Conservation (phyloP, 1,140 invertebrate species). For the Euglossa dilemma region DNA sequence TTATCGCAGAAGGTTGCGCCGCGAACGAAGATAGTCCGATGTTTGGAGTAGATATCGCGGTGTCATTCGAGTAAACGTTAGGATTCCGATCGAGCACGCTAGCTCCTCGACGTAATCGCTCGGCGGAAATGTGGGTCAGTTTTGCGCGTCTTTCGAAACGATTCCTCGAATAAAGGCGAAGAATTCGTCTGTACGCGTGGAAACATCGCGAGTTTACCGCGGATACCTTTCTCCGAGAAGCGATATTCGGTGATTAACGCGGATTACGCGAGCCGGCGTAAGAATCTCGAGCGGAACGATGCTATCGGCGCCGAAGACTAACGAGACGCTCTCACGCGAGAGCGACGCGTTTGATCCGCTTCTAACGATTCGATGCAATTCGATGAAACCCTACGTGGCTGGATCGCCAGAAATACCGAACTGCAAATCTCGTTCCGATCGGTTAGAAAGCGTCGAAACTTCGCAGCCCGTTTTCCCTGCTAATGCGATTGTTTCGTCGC, state of each 20-base stretch:
- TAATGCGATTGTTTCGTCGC: slow-evolving; percentile 8
- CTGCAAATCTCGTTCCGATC: not conserved
- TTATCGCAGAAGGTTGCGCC: not conserved
- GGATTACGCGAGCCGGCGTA: too few relatives aligned
- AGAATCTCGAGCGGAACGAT: too few relatives aligned
- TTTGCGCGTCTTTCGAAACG: too few relatives aligned
- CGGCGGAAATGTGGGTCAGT: too few relatives aligned
- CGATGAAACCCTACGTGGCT: not conserved
- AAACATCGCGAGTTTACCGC: too few relatives aligned
- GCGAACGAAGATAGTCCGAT: not conserved
- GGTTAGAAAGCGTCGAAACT: slow-evolving; percentile 15
- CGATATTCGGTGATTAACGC: too few relatives aligned
- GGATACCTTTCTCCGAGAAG: too few relatives aligned
- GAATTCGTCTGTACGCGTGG: too few relatives aligned
- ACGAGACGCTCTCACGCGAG: not conserved
- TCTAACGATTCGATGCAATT: not conserved
- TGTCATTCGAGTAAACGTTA: not conserved
- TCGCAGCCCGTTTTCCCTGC: not conserved
- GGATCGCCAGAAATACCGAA: not conserved
- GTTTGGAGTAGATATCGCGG: not conserved
- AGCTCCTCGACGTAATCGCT: too few relatives aligned
- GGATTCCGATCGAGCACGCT: too few relatives aligned
- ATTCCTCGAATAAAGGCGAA: too few relatives aligned
- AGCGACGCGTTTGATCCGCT: not conserved
- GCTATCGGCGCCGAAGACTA: not conserved